Evolutionary conservation across 2,113 vertebrate genomes (phyloP), one percentile per base, ranked within the genome.

Genomic region (Sebastes fasciatus): DNA sequence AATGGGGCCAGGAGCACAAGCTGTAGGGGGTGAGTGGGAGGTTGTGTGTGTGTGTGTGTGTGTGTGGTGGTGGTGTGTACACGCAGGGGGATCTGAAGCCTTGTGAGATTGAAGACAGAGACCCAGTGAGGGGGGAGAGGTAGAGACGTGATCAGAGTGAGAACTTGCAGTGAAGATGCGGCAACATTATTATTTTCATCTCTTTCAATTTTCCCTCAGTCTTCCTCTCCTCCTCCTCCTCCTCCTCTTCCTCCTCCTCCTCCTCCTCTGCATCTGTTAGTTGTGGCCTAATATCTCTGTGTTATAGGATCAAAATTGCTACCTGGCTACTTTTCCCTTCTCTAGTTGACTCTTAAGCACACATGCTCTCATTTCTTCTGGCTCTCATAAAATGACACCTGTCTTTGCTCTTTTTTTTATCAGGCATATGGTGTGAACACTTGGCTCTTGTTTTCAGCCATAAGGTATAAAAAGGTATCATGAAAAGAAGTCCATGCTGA

Each of bases 71-170:
- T 34, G 26, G 64, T 66, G 72, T 74, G 73, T 79, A 34, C 60
- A 66, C n/a, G 48, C 63, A 77, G 64, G 69, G 46, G 73, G 64
- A 65, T 83, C 73, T 79, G 79, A 83, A 79, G 65, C 49, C 58
- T 75, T 75, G 73, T 51, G 57, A 88, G 82, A 91, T 79, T 63
- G 84, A 82, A 92, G 58, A 83, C 87, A 88, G 88, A 86, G n/a
- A 62, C 60, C 54, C 45, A 26, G 82, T 61, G 73, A 77, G 23
- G 51, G 7, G 21, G 40, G 23, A 40, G 51, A 43, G 46, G 60
- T 34, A 62, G 52, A 70, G 65, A 80, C 17, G 76, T 84, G 71
- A 83, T 82, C 73, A 65, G 82, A 82, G 42, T 79, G 78, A 86
- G 46, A 89, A 82, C 42, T 66, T 66, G 51, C 48, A 65, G 62